Percentiles rank a stretch among this genome's conserved stretches.
Conservation (phyloP, 2,113 vertebrate species). For the Halcyon malimbica region DNA sequence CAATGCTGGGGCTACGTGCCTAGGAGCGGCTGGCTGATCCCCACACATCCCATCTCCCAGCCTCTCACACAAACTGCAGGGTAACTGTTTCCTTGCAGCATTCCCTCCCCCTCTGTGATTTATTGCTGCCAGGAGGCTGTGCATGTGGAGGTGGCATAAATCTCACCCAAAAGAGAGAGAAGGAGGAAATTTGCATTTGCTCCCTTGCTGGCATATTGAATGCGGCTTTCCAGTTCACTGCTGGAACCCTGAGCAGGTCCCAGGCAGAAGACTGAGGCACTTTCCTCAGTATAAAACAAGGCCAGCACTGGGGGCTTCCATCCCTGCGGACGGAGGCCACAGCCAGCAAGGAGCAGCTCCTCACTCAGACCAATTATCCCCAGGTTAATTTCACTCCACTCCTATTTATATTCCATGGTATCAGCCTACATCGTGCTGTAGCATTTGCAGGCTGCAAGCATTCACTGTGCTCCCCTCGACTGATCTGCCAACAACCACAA, state of each 20-base stretch:
- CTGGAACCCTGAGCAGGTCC: not conserved
- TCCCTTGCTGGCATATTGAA: conserved; percentile 19
- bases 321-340: not conserved
- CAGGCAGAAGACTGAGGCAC: not conserved
- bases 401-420: not conserved
- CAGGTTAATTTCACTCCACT: not conserved
- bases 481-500: not conserved
- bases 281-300: not conserved
- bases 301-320: not conserved
- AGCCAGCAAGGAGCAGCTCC: not conserved
- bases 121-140: conserved; percentile 57
- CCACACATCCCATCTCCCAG: not conserved
- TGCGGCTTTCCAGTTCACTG: conserved; percentile 13
- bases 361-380: not conserved
- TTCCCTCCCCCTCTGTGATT: conserved; percentile 44
- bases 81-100: not conserved
- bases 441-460: not conserved
- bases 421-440: not conserved
- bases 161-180: conserved; percentile 58
- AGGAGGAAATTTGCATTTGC: conserved; percentile 39
- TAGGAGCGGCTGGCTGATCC: not conserved
- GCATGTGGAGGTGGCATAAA: conserved; percentile 66
- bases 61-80: not conserved
- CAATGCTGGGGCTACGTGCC: not conserved
- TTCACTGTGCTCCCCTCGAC: not conserved